Percentiles rank a stretch among this genome's conserved stretches.
Conservation (phyloP, 37 sponge, comb jelly and placozoan species). For the Chondrosia reniformis region DNA sequence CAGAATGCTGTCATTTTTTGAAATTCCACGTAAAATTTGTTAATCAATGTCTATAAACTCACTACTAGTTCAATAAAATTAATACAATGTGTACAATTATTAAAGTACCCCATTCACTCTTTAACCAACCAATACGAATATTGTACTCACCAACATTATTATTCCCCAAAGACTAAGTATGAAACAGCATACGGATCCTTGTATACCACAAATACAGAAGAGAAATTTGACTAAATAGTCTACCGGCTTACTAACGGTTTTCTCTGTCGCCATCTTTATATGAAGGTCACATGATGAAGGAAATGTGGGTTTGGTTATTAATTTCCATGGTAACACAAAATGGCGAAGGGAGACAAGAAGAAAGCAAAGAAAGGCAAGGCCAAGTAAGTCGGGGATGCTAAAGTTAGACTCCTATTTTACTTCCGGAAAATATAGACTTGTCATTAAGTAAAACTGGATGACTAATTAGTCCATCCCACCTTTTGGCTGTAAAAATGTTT, state of each 20-base stretch:
- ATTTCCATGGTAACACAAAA: not conserved
- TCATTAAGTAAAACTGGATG: not conserved
- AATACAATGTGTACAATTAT: no score
- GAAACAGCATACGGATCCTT: constrained; percentile 59
- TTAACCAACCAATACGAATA: not conserved
- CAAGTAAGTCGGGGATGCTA: not conserved
- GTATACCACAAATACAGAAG: constrained; percentile 61
- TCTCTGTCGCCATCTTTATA: not conserved
- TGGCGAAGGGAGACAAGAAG: constrained; percentile 22
- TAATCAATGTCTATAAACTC: no score
- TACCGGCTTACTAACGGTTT: not conserved
- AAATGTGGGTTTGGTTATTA: not conserved
- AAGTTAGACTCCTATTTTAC: not conserved
- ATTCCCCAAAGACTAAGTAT: constrained; percentile 62
- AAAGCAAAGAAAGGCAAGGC: constrained; percentile 10
- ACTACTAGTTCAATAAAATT: no score
- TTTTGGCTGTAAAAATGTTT: no score
- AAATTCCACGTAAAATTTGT: no score
- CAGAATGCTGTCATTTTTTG: no score
- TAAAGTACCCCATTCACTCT: not conserved
- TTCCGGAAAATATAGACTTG: not conserved
- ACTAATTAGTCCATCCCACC: no score
- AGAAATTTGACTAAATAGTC: constrained; percentile 6
- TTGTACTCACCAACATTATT: constrained; percentile 56
- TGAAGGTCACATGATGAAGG: not conserved